A percentile compares a stretch with the other conserved stretches of the same genome.
Conservation (phyloP, 2,113 vertebrate species). For the Toxotes jaculatrix region DNA sequence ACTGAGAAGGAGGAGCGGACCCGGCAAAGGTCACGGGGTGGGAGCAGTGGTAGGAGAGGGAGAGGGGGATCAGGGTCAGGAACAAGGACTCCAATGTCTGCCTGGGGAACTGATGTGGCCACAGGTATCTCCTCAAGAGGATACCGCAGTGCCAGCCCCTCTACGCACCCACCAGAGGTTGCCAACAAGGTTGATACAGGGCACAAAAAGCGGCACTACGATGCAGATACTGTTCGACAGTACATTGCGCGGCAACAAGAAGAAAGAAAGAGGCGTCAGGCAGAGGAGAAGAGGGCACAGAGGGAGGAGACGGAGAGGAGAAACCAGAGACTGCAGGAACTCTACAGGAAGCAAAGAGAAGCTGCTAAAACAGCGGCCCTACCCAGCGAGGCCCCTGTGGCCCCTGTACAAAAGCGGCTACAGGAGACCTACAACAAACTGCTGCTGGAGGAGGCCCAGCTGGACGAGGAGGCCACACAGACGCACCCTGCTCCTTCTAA, state of each 20-base stretch:
- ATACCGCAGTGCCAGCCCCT: conserved; percentile 87
- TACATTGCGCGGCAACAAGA: conserved; percentile 94
- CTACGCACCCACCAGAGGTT: conserved; percentile 84
- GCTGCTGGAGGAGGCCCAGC: conserved; percentile 84
- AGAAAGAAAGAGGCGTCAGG: conserved; percentile 91
- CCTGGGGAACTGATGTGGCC: conserved; percentile 41
- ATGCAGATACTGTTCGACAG: conserved; percentile 91
- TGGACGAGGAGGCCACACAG: conserved; percentile 76
- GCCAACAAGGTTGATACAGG: conserved; percentile 50
- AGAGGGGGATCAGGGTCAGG: conserved; percentile 75
- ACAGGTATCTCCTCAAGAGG: conserved; percentile 52
- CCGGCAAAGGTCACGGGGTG: conserved; percentile 66
- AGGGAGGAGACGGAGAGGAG: conserved; percentile 85
- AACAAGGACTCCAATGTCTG: conserved; percentile 67
- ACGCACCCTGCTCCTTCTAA: conserved; percentile 22
- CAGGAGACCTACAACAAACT: conserved; percentile 92
- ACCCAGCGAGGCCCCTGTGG: conserved; percentile 75
- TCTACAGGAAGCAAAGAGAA: conserved; percentile 91
- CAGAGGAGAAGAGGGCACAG: conserved; percentile 90
- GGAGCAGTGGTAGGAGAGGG: conserved; percentile 57
- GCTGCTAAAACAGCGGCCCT: conserved; percentile 56
- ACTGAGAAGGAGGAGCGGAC: conserved; percentile 57
- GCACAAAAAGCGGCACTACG: conserved; percentile 92
- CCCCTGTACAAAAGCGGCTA: conserved; percentile 78
- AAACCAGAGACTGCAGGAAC: conserved; percentile 91